Evolutionary conservation across 2,888 invertebrate species (phyloP).

Genomic region (Uropetala carovei): DNA sequence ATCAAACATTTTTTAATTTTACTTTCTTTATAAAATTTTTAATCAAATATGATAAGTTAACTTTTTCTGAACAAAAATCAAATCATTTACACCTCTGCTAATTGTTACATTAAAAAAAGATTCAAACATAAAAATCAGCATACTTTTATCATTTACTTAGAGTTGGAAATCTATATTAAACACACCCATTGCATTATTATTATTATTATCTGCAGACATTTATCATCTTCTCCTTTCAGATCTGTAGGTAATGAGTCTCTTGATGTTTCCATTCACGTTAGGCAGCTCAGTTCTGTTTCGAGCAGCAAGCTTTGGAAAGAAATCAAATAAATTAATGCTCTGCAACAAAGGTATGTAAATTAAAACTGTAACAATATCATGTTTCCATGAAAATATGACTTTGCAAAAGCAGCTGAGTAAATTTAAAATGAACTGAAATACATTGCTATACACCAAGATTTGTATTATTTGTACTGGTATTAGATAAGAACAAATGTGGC

Average conservation of each 20-base stretch:
- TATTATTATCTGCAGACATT: constrained; percentile 71
- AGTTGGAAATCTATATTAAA: too few relatives aligned
- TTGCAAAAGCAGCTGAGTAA: too few relatives aligned
- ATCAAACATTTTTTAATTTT: too few relatives aligned
- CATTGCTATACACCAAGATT: too few relatives aligned
- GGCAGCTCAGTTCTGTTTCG: constrained; percentile 81
- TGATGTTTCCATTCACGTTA: constrained; percentile 91
- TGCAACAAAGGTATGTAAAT: not conserved
- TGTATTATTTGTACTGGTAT: too few relatives aligned
- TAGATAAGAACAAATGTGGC: not conserved
- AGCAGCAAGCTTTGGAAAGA: constrained; percentile 79
- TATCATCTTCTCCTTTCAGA: not conserved
- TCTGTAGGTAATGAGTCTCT: constrained; percentile 77
- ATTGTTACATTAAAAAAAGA: not conserved
- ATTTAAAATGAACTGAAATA: too few relatives aligned
- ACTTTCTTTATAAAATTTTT: too few relatives aligned
- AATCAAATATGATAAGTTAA: too few relatives aligned
- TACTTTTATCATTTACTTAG: not conserved
- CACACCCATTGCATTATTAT: constrained; percentile 44
- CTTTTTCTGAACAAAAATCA: too few relatives aligned
- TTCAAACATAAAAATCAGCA: not conserved
- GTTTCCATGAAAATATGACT: too few relatives aligned
- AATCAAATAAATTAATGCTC: constrained; percentile 66
- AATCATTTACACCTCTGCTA: too few relatives aligned
- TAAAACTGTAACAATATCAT: not conserved